Conservation (phyloP, 2,888 invertebrate species). For the Diarsia mendica region DNA sequence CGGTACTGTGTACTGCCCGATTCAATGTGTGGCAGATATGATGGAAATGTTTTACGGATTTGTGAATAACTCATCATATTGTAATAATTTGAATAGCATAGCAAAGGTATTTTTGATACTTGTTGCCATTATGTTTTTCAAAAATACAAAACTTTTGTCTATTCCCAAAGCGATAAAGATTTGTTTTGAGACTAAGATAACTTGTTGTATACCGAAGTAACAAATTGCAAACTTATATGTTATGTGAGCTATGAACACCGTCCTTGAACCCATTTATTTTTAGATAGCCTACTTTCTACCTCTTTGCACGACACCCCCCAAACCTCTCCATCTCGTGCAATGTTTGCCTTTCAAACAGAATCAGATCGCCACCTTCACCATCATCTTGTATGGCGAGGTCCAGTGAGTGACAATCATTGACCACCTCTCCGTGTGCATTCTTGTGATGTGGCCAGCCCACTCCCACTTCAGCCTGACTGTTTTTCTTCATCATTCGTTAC, state of each 20-base stretch:
- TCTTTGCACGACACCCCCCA: background rate
- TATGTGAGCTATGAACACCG: background rate
- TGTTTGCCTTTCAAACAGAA: background rate
- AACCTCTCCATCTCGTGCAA: background rate
- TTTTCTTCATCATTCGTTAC: background rate
- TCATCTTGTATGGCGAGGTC: too few species aligned
- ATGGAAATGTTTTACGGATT: background rate
- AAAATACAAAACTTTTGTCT: background rate
- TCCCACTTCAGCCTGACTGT: background rate
- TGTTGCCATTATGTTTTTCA: background rate
- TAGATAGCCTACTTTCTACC: background rate
- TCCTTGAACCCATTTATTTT: constrained; percentile 5
- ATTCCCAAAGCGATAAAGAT: constrained; percentile 5
- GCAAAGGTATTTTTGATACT: background rate
- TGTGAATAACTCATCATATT: background rate
- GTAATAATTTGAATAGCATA: background rate
- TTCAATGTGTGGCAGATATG: constrained; percentile 8
- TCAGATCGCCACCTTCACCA: background rate
- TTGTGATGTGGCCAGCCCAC: background rate
- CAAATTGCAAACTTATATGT: background rate
- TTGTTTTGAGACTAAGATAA: background rate
- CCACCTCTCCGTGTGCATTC: background rate
- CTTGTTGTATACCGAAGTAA: constrained; percentile 7
- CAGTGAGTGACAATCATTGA: background rate
- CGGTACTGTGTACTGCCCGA: background rate